phyloP scores from a whole-genome alignment of 2,797 vertebrate species.

The Chaunax sp. region DNA sequence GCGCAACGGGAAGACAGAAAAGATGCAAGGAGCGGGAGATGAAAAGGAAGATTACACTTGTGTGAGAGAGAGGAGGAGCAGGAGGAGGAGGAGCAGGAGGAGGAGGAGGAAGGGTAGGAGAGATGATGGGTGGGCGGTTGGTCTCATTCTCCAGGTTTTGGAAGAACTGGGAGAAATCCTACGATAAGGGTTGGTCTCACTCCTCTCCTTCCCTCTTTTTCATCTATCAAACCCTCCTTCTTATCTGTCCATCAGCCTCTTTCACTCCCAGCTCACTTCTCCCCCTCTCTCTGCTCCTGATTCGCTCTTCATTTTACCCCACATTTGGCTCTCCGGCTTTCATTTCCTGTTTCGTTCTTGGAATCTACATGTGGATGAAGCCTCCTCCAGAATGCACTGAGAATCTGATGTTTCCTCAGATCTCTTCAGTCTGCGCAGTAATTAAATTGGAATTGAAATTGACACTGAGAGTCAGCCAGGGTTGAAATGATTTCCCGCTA shows the following conservation, averaged over 20 bases:
- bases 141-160: conserved; percentile 46
- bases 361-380: conserved; percentile 58
- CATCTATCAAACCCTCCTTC: conserved; percentile 30
- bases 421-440: conserved; percentile 43
- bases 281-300: conserved; percentile 24
- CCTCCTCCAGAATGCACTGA: conserved; percentile 20
- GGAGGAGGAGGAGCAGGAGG: conserved; percentile 18
- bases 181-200: conserved; percentile 38
- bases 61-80: conserved; percentile 44
- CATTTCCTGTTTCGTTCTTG: conserved; percentile 64
- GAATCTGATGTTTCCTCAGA: conserved; percentile 38
- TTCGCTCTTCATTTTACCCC: conserved; percentile 31
- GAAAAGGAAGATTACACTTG: conserved; percentile 62
- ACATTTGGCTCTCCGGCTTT: conserved; percentile 44
- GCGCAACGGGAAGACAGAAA: conserved; percentile 31
- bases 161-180: conserved; percentile 27
- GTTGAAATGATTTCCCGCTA: conserved; percentile 69
- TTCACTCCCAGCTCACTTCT: conserved; percentile 29
- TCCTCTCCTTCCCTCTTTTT: conserved; percentile 36
- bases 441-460: conserved; percentile 63
- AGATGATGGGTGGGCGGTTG: conserved; percentile 62
- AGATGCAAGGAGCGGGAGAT: conserved; percentile 56
- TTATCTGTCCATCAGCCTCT: conserved; percentile 57
- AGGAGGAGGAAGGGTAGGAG: conserved; percentile 19
- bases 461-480: conserved; percentile 49